These are phyloP conservation scores for Entomobrya multifasciata DNA, from an alignment of 2,888 invertebrate species.

Conservation along the genomic window DNA sequence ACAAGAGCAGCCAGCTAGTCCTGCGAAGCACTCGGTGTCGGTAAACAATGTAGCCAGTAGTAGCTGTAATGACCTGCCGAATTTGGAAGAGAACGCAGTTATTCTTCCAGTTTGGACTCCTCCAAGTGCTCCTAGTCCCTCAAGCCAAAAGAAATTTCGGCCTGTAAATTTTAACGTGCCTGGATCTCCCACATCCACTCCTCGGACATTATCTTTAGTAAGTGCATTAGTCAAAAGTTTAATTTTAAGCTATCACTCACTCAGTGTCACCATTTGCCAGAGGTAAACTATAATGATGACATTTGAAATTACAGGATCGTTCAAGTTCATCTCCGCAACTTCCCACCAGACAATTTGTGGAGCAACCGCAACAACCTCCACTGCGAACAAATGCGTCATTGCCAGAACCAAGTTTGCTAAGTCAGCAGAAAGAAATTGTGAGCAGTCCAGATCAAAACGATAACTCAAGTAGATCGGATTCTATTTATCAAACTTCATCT, in stretches of 20 bases:
- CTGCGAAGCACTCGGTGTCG: slow-evolving; percentile 51
- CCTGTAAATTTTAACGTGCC: slow-evolving; percentile 90
- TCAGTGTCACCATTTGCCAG: not conserved
- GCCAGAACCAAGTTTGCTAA: slow-evolving; percentile 56
- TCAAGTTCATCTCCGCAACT: slow-evolving; percentile 74
- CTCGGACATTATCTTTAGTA: slow-evolving; percentile 75
- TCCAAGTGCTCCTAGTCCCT: slow-evolving; percentile 87
- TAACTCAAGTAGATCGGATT: slow-evolving; percentile 70
- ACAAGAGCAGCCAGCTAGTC: slow-evolving; percentile 67
- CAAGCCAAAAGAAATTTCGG: slow-evolving; percentile 88
- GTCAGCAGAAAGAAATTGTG: slow-evolving; percentile 63
- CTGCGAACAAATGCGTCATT: slow-evolving; percentile 54
- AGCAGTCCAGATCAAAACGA: slow-evolving; percentile 73
- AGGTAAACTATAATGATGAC: not conserved
- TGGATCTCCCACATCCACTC: slow-evolving; percentile 83
- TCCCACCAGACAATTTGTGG: slow-evolving; percentile 52
- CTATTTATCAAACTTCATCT: slow-evolving; percentile 70
- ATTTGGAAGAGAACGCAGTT: slow-evolving; percentile 63
- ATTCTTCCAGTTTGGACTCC: slow-evolving; percentile 90
- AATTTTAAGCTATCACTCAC: no score
- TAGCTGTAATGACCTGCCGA: slow-evolving; percentile 73
- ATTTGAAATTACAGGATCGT: slow-evolving; percentile 66
- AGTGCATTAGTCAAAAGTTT: slow-evolving; percentile 10
- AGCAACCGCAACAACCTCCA: slow-evolving; percentile 28
- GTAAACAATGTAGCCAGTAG: slow-evolving; percentile 63